Base-by-base conservation (phyloP, 2,797 vertebrate species). In the Epinephelus coioides region DNA sequence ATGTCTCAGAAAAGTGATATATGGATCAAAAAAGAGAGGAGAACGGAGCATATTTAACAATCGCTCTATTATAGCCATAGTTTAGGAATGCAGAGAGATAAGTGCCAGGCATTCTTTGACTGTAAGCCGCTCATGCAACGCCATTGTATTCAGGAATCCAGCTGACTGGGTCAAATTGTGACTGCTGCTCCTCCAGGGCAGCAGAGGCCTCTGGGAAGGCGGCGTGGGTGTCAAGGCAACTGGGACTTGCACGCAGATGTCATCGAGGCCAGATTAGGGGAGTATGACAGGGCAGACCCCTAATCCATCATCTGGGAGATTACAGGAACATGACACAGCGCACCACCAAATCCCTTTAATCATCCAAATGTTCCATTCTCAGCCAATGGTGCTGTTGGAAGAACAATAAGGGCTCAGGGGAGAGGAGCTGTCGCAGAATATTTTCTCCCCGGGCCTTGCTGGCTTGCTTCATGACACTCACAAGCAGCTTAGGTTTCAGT, bases 261-360 rank as follows among this genome's bases (percentile, higher is more conserved):
- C 90, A 89, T 54, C 7, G 3, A 60, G 75, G 78, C 84, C 82
- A 92, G 91, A 92, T 93, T 93, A 93, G 78, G 79, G 72, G 66
- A 82, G 69, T 86, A 84, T 86, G 84, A 92, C 88, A 88, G 78
- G 79, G 85, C 74, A 81, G 76, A 92, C 86, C 77, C 85, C 76
- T 90, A 93, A 95, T 95, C 91, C 92, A 89, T 94, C 92, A 92
- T 95, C 90, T 92, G 88, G 84, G 86, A 93, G 93, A 93, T 91
- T 92, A 94, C 78, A 72, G 89, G 73, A 91, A 94, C 92, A 93
- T 93, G 92, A 92, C 92, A 92, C 88, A 84, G 88, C 56, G 54
- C 73, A 27, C 84, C 84, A 86, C 72, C 77, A 90, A 92, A 94
- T 92, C 90, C 91, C 77, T 95, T 93, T 94, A 93, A 94, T 94